Base-by-base conservation (phyloP, 2,113 vertebrate genomes). In the Halichoeres trimaculatus region DNA sequence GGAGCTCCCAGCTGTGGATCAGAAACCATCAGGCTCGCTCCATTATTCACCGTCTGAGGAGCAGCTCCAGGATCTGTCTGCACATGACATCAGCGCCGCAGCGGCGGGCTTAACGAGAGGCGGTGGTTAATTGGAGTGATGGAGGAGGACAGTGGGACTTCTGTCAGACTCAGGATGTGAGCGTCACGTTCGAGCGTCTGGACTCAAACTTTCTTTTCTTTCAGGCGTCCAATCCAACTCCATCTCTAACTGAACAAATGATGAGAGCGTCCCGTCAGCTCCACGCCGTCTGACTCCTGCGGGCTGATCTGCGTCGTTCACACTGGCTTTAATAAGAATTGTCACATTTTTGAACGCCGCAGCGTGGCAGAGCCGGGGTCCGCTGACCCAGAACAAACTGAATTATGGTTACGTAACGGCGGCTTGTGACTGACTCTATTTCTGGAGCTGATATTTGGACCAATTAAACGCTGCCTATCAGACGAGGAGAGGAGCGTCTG, bases 351-450 rank as follows among this genome's bases (percentile, higher is more conserved):
- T 80, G 20, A 74, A 55, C 43, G 16, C 77, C 1, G 71, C 70
- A 70, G 65, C 16, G 50, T 86, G 56, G 35, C 66, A 74, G 76
- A 74, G 70, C 69, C n/a, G 70, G 71, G 79, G 74, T 69, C 81
- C 74, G 50, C 78, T 90, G 90, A 90, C 88, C 88, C 77, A 79
- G 76, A 86, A 88, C 88, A 86, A 90, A 90, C 86, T 48, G 76
- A 65, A 86, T 88, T 72, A 81, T 75, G 62, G 54, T 89, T 86
- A 83, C 52, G 83, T 76, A 90, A 90, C 20, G 62, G 62, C 68
- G 40, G 48, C 34, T 19, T 45, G 74, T 36, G 75, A 68, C 77
- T 36, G 70, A 77, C 83, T 85, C 67, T 87, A 83, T 90, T 88
- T 57, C 78, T 79, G 79, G 83, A 75, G 4, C 73, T 88, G 77